phyloP scores from a whole-genome alignment of 2,797 vertebrate species.

The Mormyrops boulengeri region DNA sequence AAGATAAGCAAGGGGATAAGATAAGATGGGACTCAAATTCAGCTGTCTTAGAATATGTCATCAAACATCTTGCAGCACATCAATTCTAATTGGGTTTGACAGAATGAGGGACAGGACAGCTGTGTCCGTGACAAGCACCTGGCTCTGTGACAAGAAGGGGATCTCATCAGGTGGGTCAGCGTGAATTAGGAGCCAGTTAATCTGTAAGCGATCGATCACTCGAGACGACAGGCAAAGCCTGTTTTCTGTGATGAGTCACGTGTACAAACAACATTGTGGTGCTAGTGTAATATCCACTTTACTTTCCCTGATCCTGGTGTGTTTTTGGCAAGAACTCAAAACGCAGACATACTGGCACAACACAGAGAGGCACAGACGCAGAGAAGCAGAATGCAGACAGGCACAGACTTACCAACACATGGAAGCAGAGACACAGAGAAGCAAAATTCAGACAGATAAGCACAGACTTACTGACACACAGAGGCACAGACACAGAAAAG shows the following conservation, averaged over 20 bases:
- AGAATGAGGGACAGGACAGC: not conserved
- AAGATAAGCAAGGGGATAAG: not conserved
- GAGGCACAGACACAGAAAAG: not conserved
- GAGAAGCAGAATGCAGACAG: not conserved
- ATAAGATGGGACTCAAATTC: not conserved
- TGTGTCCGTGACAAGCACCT: not conserved
- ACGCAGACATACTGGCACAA: not conserved
- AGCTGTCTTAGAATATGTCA: not conserved
- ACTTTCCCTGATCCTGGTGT: not conserved
- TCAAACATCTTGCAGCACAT: not conserved
- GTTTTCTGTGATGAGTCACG: not conserved
- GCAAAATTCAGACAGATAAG: not conserved
- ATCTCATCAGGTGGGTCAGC: not conserved
- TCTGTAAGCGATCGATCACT: not conserved
- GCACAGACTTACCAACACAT: slow-evolving; percentile 6
- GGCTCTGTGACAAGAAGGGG: not conserved
- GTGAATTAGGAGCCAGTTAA: not conserved
- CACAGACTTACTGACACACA: not conserved
- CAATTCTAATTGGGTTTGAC: not conserved
- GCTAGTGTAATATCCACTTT: not conserved
- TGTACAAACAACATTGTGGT: not conserved
- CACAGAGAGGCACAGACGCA: not conserved
- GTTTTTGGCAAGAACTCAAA: not conserved
- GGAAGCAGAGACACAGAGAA: not conserved
- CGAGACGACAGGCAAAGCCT: not conserved